phyloP scores from a whole-genome alignment of 1,140 invertebrate species.

The Brachionus sp. region DNA sequence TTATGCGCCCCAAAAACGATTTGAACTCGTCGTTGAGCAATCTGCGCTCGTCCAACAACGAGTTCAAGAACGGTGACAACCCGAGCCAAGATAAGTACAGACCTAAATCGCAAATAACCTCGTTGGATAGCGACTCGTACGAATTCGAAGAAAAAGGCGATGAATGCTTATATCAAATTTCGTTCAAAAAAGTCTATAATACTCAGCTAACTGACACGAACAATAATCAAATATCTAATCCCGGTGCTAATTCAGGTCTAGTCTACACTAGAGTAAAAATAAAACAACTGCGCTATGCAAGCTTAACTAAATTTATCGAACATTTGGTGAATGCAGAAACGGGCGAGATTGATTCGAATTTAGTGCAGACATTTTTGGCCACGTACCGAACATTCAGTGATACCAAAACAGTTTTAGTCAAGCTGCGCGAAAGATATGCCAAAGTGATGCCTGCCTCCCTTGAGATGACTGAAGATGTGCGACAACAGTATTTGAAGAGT shows the following conservation, averaged over 20 bases:
- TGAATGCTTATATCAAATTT: constrained; percentile 25
- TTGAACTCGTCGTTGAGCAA: not conserved
- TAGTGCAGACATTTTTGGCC: constrained; percentile 93
- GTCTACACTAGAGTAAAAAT: constrained; percentile 38
- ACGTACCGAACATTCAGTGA: constrained; percentile 84
- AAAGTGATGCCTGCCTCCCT: constrained; percentile 35
- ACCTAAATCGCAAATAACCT: not conserved
- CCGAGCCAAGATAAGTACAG: not conserved
- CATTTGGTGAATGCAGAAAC: constrained; percentile 78
- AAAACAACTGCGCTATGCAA: constrained; percentile 78
- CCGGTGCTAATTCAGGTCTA: not conserved
- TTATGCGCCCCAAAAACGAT: not conserved
- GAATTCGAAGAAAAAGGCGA: constrained; percentile 18
- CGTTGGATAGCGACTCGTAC: not conserved
- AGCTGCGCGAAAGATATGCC: not conserved
- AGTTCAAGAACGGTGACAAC: not conserved
- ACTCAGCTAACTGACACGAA: constrained; percentile 2
- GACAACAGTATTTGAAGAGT: constrained; percentile 32
- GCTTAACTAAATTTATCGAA: constrained; percentile 83
- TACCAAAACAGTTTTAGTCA: constrained; percentile 72
- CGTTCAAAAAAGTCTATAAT: constrained; percentile 44
- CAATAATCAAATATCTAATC: constrained; percentile 12
- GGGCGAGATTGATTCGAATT: constrained; percentile 91
- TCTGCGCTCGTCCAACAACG: not conserved
- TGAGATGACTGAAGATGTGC: constrained; percentile 54